A percentile compares a stretch with the other conserved stretches of the same genome.
Evolutionary conservation across 2,797 vertebrate genomes (phyloP).

Genomic region (Poliocrania exsul): DNA sequence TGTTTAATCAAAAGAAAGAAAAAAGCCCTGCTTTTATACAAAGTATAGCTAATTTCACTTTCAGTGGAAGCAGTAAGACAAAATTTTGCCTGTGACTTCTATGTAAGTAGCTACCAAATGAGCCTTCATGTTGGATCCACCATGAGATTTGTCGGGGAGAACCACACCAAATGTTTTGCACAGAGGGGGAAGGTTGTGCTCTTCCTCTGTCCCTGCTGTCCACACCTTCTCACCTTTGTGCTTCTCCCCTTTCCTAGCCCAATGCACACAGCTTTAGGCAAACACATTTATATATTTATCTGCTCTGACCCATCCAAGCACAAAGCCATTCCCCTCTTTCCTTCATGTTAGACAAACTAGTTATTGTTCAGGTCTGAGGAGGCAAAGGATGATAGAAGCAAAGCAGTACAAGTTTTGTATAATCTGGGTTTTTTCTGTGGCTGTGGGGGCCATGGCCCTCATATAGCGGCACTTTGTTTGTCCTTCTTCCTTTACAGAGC

Average conservation of each 20-base stretch:
- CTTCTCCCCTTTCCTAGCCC: background rate
- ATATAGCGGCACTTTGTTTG: background rate
- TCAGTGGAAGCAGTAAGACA: background rate
- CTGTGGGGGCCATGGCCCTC: background rate
- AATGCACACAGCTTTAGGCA: background rate
- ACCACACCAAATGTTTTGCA: background rate
- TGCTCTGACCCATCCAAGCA: background rate
- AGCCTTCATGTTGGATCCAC: rapidly evolving
- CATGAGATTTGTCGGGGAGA: background rate
- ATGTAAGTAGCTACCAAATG: background rate
- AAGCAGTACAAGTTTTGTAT: background rate
- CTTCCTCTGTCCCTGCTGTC: rapidly evolving
- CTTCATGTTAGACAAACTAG: background rate
- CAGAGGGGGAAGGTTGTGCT: background rate
- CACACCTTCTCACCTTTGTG: background rate
- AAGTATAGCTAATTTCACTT: background rate
- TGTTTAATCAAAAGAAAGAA: background rate
- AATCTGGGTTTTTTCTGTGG: conserved; percentile 12
- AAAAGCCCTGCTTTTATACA: background rate
- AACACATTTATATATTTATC: background rate
- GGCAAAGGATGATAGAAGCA: background rate
- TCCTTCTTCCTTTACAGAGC: background rate
- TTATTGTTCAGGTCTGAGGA: conserved; percentile 2
- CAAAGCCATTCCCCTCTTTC: background rate
- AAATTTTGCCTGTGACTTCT: background rate